Evolutionary conservation across 2,113 vertebrate species (phyloP).

Genomic region (Hemiprocne comata): DNA sequence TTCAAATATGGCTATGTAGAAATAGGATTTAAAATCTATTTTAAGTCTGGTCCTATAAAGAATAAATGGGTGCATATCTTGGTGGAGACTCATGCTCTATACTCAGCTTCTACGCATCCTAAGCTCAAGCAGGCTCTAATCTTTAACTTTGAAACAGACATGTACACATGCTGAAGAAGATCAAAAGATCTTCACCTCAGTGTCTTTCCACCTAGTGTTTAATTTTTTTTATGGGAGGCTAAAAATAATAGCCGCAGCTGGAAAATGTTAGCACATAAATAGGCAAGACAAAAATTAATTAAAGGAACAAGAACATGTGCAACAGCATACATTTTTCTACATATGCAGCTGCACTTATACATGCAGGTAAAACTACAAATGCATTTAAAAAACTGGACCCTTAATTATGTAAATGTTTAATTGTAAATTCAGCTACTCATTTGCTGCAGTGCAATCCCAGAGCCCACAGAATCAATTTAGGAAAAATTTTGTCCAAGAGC

Average conservation of each 20-base stretch:
- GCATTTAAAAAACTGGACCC: neutral
- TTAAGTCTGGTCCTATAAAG: neutral
- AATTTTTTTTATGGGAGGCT: neutral
- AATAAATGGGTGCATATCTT: neutral
- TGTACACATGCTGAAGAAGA: neutral
- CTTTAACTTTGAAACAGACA: neutral
- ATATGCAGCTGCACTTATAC: neutral
- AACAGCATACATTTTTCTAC: neutral
- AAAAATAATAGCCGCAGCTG: neutral
- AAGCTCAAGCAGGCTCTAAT: neutral
- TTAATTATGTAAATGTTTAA: neutral
- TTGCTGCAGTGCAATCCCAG: neutral
- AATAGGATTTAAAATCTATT: conserved; percentile 38
- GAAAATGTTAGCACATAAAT: neutral
- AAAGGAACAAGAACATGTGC: neutral
- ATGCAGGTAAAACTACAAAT: neutral
- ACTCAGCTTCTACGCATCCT: neutral
- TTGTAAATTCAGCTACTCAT: neutral
- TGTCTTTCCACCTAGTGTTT: neutral
- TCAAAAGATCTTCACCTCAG: neutral
- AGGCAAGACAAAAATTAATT: neutral
- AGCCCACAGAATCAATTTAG: neutral
- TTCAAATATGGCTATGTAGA: conserved; percentile 21
- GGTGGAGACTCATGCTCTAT: neutral
- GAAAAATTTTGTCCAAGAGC: neutral